Percentiles rank a stretch among this genome's conserved stretches.
Evolutionary conservation across 2,888 invertebrate genomes (phyloP).

Genomic region (Heliconius hortense): DNA sequence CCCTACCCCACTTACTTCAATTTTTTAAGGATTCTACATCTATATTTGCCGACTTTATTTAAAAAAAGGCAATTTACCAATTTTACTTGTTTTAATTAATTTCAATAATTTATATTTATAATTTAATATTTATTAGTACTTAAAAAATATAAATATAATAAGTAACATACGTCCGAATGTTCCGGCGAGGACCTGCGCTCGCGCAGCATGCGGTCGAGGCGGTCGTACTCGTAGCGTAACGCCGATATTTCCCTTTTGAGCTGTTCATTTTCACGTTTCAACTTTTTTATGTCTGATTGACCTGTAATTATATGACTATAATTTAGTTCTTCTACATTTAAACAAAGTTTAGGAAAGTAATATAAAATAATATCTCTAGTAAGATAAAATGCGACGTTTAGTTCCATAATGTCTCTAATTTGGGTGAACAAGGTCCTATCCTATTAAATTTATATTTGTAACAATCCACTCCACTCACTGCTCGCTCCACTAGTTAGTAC

Average conservation of each 20-base stretch:
- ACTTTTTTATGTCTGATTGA: slow-evolving; percentile 93
- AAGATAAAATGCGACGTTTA: not conserved
- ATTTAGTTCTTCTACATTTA: not conserved
- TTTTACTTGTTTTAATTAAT: not conserved
- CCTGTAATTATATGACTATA: slow-evolving; percentile 78
- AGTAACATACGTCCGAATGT: slow-evolving; percentile 74
- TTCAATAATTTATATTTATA: not conserved
- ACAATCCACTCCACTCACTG: too few species aligned
- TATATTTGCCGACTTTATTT: not conserved
- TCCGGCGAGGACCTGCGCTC: slow-evolving; percentile 76
- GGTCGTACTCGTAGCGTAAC: slow-evolving; percentile 93
- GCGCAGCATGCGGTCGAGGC: slow-evolving; percentile 89
- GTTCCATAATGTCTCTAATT: not conserved
- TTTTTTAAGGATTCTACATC: not conserved
- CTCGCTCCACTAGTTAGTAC: too few species aligned
- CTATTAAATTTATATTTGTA: too few species aligned
- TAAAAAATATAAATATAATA: slow-evolving; percentile 7
- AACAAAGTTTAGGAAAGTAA: too few species aligned
- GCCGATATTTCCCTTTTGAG: slow-evolving; percentile 93
- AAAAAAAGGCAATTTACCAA: not conserved
- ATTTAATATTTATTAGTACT: slow-evolving; percentile 1
- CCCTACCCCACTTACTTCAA: not conserved
- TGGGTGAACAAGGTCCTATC: too few species aligned
- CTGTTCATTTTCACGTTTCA: slow-evolving; percentile 93
- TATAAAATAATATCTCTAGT: too few species aligned